phyloP scores from a whole-genome alignment of 2,113 vertebrate species.

The Corydoras maculifer region DNA sequence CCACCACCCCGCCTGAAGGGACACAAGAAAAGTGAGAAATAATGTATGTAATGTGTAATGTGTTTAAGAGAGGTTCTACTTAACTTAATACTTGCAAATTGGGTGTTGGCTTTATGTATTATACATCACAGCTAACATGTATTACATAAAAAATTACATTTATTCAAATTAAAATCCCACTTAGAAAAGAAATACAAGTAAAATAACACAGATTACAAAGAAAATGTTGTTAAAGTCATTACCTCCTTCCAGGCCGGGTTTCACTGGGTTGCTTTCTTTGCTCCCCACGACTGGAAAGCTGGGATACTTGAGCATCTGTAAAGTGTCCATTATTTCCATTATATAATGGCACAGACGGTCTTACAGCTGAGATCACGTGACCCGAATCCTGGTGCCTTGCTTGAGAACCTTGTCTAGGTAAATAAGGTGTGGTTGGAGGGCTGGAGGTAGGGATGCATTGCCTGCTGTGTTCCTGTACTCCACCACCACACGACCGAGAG shows the following conservation, averaged over 20 bases:
- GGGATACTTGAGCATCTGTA: slow-evolving; percentile 36
- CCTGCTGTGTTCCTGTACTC: slow-evolving; percentile 81
- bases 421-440: slow-evolving; percentile 41
- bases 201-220: too few relatives aligned
- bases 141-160: too few relatives aligned
- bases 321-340: slow-evolving; percentile 45
- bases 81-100: too few relatives aligned
- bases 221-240: slow-evolving; percentile 7
- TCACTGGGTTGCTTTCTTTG: slow-evolving; percentile 23
- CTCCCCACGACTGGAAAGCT: slow-evolving; percentile 16
- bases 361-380: slow-evolving; percentile 72
- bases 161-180: too few relatives aligned
- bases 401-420: slow-evolving; percentile 46
- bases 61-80: too few relatives aligned
- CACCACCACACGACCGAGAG: slow-evolving; percentile 79
- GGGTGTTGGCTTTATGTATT: too few relatives aligned
- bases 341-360: slow-evolving; percentile 71
- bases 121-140: too few relatives aligned
- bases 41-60: too few relatives aligned
- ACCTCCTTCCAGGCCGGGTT: slow-evolving; percentile 66
- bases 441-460: slow-evolving; percentile 74
- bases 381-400: slow-evolving; percentile 48
- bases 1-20: slow-evolving; percentile 63
- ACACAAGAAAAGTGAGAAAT: neutral
- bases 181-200: too few relatives aligned